A percentile compares a stretch with the other conserved stretches of the same genome.
Evolutionary conservation across 2,113 vertebrate genomes (phyloP).

Genomic region (Podarcis cretensis): DNA sequence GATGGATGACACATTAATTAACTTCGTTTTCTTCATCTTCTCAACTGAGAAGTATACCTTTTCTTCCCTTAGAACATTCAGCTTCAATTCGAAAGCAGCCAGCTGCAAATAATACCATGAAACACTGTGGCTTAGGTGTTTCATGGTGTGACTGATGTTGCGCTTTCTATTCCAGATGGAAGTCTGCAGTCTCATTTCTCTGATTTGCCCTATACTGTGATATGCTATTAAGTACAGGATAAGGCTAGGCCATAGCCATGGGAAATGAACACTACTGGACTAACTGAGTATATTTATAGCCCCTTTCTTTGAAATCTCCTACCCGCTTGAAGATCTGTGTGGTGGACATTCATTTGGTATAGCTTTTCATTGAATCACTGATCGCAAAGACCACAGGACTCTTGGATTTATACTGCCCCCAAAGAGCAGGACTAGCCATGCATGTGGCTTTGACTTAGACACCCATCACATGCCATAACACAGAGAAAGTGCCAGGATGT

Average conservation of each 20-base stretch:
- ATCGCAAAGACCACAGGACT: too few relatives aligned
- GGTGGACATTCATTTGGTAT: too few relatives aligned
- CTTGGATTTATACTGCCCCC: too few relatives aligned
- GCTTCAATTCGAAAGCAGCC: slow-evolving; percentile 48
- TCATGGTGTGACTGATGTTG: neutral
- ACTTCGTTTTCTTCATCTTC: slow-evolving; percentile 59
- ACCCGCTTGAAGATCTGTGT: neutral
- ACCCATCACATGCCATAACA: too few relatives aligned
- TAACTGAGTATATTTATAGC: neutral
- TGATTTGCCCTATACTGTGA: neutral
- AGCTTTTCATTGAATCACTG: too few relatives aligned
- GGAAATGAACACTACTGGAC: neutral
- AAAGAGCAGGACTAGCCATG: too few relatives aligned
- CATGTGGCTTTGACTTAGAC: too few relatives aligned
- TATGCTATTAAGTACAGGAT: neutral
- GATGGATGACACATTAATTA: slow-evolving; percentile 63
- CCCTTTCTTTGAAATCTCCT: neutral
- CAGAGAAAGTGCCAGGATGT: too few relatives aligned
- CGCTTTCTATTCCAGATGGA: slow-evolving; percentile 19
- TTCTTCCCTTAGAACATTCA: slow-evolving; percentile 26
- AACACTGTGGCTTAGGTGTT: slow-evolving; percentile 33
- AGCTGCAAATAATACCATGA: slow-evolving; percentile 49
- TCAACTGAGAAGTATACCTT: slow-evolving; percentile 40
- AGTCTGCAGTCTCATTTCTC: neutral
- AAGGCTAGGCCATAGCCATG: neutral